Evolutionary conservation across 2,888 invertebrate genomes (phyloP).

Genomic region (Acanthopleura granulata): DNA sequence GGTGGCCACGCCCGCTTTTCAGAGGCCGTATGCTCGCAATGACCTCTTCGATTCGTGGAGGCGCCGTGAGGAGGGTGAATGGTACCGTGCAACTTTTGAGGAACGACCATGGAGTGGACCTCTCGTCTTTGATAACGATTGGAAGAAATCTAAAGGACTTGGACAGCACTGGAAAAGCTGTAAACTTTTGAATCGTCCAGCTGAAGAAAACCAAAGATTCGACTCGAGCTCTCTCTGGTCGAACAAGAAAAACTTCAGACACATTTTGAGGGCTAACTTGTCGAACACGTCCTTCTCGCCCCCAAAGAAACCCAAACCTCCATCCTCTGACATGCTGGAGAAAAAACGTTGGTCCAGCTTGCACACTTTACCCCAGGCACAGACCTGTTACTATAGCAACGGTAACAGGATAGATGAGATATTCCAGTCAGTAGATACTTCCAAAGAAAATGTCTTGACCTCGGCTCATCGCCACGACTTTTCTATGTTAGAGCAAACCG

Average conservation of each 20-base stretch:
- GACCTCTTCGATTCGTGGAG: not conserved
- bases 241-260: not conserved
- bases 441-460: not conserved
- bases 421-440: no score
- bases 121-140: not conserved
- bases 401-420: not conserved
- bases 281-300: not conserved
- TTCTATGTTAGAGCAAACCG: conserved; percentile 15
- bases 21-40: not conserved
- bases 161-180: conserved; percentile 2
- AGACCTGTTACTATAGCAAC: not conserved
- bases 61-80: not conserved
- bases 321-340: not conserved
- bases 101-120: not conserved
- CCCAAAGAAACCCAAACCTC: not conserved
- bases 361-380: not conserved
- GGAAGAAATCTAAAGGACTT: not conserved
- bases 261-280: not conserved
- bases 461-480: not conserved
- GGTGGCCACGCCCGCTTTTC: not conserved
- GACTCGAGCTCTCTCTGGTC: not conserved
- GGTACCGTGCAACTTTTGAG: not conserved
- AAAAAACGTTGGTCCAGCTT: conserved; percentile 2
- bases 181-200: not conserved
- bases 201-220: not conserved